These are phyloP conservation scores for Manis pentadactyla DNA, from an alignment of 2,797 vertebrate species.

Conservation along the genomic window DNA sequence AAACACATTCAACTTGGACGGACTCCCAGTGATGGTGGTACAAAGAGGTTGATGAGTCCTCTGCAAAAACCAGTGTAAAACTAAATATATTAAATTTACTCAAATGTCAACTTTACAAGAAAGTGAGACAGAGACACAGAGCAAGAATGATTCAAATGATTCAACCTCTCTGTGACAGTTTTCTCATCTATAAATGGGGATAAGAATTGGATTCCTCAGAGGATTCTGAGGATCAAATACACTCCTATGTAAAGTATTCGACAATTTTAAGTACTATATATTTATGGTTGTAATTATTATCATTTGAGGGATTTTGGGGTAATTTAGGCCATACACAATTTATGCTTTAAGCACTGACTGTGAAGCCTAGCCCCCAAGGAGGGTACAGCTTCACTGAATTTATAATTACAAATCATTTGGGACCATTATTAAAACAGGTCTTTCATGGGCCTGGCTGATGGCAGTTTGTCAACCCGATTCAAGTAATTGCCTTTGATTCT, in stretches of 20 bases:
- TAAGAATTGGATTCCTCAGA: not conserved
- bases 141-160: not conserved
- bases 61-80: not conserved
- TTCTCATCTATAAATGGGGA: not conserved
- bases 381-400: not conserved
- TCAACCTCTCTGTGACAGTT: not conserved
- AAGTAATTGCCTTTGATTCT: not conserved
- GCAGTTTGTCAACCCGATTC: not conserved
- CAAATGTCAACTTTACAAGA: not conserved
- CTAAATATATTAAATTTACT: not conserved
- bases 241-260: not conserved
- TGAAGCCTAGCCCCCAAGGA: not conserved
- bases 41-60: not conserved
- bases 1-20: not conserved
- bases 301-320: not conserved
- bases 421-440: not conserved
- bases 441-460: not conserved
- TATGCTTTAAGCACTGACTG: not conserved
- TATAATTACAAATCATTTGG: conserved; percentile 24
- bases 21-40: not conserved
- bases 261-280: not conserved
- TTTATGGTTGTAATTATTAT: not conserved
- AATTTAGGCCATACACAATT: not conserved
- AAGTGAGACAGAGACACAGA: not conserved
- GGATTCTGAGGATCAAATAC: not conserved